Evolutionary conservation across 2,113 vertebrate species (phyloP).

Genomic region (Smithornis capensis): DNA sequence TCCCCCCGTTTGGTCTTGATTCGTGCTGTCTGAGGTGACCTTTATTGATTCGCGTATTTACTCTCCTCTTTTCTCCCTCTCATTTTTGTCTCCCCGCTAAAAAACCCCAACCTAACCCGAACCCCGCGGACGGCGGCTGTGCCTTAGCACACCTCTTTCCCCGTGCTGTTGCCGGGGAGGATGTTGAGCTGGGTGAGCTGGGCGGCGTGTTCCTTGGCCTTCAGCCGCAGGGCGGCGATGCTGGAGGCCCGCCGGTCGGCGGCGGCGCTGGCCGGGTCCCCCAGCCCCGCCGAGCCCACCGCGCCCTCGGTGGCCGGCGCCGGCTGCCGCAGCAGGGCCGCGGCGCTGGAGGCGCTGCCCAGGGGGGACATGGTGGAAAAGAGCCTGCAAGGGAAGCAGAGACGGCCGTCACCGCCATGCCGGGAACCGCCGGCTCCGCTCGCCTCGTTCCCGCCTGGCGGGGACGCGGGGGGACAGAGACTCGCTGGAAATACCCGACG

Average conservation of each 20-base stretch:
- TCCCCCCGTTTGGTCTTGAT: slow-evolving; percentile 86
- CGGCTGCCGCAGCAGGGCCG: background rate
- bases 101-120: background rate
- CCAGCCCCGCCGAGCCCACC: background rate
- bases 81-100: background rate
- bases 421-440: background rate
- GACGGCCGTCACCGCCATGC: background rate
- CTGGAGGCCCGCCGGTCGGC: slow-evolving; percentile 19
- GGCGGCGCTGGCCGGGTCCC: slow-evolving; percentile 2
- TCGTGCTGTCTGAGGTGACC: slow-evolving; percentile 71
- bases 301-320: background rate
- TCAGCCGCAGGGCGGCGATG: slow-evolving; percentile 29
- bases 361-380: slow-evolving; percentile 17
- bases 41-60: background rate
- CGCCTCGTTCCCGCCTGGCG: background rate
- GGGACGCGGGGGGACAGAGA: background rate
- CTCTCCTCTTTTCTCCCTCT: background rate
- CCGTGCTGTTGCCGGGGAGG: slow-evolving; percentile 87
- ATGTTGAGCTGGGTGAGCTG: slow-evolving; percentile 98
- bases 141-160: slow-evolving; percentile 98
- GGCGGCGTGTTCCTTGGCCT: slow-evolving; percentile 65
- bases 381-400: background rate
- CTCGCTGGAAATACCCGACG: background rate
- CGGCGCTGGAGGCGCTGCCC: slow-evolving; percentile 17
- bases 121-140: slow-evolving; percentile 9